Base-by-base conservation (phyloP, 1,140 invertebrate species). In the Adelges cooleyi region DNA sequence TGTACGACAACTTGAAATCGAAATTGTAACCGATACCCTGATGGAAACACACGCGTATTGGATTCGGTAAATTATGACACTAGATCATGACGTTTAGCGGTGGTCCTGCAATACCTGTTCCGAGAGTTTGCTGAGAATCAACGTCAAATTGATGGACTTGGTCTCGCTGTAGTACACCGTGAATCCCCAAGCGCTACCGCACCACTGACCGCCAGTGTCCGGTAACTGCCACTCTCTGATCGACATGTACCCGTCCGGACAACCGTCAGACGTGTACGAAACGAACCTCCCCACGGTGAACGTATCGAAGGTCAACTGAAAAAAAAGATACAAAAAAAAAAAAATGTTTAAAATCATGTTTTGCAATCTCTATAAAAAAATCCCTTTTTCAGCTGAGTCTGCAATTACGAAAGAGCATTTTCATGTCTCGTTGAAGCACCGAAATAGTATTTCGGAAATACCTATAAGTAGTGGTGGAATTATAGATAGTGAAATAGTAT, bases 121-220 rank as follows among this genome's bases (percentile, higher is more conserved):
- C 65, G 83, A 84, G 42, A 87, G 75, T 69, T 81, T 81, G 67
- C 83, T 81, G 23, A 90, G 75, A 71, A 80, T 78, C 42, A 89
- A 76, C 18, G 86, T 86, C 70, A 90, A 76, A 73, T 87, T 88
- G 67, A 90, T 82, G 65, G 84, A 86, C 65, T 81, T 76, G 20
- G 85, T 87, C 75, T 90, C 87, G 74, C 86, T 88, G 77, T 89
- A 90, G 76, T 89, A 90, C 25, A 89, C 86, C 1, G 86, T 88
- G 74, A 88, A 87, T 23, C 87, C 86, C 85, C 86, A 88, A 5
- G 86, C 86, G 40, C 84, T 86, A 17, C 87, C 87, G 71, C 87
- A 89, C 87, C 87, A 90, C 75, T 86, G 84, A 2, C 87, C 87
- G n/a, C 82, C 84, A 13, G 84, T 83, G 8, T 80, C 79, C 1